phyloP scores from a whole-genome alignment of 2,113 vertebrate genomes.

The Tachysurus vachellii region DNA sequence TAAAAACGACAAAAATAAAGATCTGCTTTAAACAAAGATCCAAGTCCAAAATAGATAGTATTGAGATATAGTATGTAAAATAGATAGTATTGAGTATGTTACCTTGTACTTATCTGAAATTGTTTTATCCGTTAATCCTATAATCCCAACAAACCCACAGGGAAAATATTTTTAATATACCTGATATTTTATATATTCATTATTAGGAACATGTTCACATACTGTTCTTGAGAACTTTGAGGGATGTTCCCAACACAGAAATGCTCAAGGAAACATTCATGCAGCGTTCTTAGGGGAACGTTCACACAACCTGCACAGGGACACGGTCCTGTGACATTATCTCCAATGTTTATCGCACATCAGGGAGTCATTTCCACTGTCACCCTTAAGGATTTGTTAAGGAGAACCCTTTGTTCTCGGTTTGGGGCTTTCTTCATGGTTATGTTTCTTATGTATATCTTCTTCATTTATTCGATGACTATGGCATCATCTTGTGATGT shows the following conservation, averaged over 20 bases:
- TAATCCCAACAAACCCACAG: no score
- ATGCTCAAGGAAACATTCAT: neutral
- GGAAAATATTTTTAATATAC: no score
- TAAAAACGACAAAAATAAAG: neutral
- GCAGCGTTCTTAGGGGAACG: neutral
- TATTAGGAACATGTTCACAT: neutral
- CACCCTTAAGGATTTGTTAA: neutral
- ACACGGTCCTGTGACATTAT: neutral
- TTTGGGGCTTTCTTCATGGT: neutral
- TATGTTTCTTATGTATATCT: neutral
- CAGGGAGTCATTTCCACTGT: neutral
- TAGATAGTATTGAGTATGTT: no score
- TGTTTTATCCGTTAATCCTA: no score
- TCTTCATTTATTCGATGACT: neutral
- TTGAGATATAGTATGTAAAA: no score
- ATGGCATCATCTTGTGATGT: neutral
- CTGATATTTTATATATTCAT: neutral
- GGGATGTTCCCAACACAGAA: neutral
- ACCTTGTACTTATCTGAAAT: no score
- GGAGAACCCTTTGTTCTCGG: neutral
- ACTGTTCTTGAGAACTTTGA: neutral
- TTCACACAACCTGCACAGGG: neutral
- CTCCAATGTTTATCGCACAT: neutral
- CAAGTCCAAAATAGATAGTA: neutral
- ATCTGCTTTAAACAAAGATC: neutral